phyloP scores from a whole-genome alignment of 2,113 vertebrate genomes.

The Gracilinanus agilis region DNA sequence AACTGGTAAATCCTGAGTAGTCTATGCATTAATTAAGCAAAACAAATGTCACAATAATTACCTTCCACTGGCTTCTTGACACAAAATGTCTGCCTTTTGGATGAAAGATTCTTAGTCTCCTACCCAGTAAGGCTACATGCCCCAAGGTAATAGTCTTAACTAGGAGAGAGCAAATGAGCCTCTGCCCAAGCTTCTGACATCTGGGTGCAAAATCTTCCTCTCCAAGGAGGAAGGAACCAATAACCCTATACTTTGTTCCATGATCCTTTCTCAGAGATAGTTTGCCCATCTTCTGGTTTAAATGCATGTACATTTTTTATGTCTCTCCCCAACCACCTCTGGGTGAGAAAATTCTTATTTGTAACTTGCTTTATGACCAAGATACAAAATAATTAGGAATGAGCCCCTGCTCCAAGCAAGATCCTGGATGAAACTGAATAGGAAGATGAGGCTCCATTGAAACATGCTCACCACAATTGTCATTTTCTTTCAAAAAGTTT shows the following conservation, averaged over 20 bases:
- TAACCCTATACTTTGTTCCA: not conserved
- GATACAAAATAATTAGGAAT: not conserved
- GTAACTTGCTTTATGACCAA: not conserved
- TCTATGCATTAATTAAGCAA: not conserved
- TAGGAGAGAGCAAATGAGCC: not conserved
- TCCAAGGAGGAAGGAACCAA: not conserved
- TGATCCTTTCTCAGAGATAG: not conserved
- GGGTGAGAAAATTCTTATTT: not conserved
- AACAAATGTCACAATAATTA: rapidly evolving
- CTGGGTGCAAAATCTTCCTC: not conserved
- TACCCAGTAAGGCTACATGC: not conserved
- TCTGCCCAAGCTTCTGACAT: not conserved
- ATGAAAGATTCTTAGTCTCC: not conserved
- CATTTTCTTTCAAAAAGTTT: not conserved
- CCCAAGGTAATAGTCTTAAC: not conserved
- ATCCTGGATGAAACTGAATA: not conserved
- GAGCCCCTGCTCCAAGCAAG: not conserved
- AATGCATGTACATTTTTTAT: not conserved
- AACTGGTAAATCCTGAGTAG: not conserved
- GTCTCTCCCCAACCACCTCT: not conserved
- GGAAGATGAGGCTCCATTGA: not conserved
- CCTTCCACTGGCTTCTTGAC: not conserved
- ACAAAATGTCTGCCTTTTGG: not conserved
- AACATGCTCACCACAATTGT: not conserved
- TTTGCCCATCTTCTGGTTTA: not conserved